Percentiles rank a stretch among this genome's conserved stretches.
Conservation (phyloP, 2,888 invertebrate species). For the Tachystola acroxantha region DNA sequence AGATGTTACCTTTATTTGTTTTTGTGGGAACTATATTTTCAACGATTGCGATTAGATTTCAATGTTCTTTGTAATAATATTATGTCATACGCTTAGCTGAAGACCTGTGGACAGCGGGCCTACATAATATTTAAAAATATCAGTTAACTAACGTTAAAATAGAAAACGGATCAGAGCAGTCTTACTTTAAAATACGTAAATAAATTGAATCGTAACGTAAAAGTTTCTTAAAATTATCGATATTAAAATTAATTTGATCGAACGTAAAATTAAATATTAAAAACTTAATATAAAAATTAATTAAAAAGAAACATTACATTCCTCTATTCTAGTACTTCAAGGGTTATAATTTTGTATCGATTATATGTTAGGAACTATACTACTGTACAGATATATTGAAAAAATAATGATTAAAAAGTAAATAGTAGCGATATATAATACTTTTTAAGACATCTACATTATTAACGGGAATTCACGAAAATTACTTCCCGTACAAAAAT, state of each 20-base stretch:
- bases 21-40: no score
- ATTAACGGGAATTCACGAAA: no score
- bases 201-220: conserved; percentile 30
- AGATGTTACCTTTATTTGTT: no score
- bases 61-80: no score
- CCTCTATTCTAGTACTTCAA: conserved; percentile 58
- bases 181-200: conserved; percentile 62
- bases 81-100: no score
- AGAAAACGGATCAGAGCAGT: conserved; percentile 64
- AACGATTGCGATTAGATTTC: no score
- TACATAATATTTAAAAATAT: conserved; percentile 3
- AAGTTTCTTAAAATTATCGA: conserved; percentile 24
- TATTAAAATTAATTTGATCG: conserved; percentile 58
- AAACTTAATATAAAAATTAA: conserved; percentile 45
- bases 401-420: conserved; percentile 47
- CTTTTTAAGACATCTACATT: conserved; percentile 23
- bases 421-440: conserved; percentile 39
- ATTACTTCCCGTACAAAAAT: no score
- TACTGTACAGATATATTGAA: conserved; percentile 64
- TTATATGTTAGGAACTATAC: conserved; percentile 74
- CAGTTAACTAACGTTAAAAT: conserved; percentile 15
- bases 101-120: no score
- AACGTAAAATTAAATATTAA: conserved; percentile 36
- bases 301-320: conserved; percentile 50
- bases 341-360: conserved; percentile 71